These are phyloP conservation scores for Onthophagus sagittarius DNA, from an alignment of 2,888 invertebrate genomes.

Conservation along the genomic window DNA sequence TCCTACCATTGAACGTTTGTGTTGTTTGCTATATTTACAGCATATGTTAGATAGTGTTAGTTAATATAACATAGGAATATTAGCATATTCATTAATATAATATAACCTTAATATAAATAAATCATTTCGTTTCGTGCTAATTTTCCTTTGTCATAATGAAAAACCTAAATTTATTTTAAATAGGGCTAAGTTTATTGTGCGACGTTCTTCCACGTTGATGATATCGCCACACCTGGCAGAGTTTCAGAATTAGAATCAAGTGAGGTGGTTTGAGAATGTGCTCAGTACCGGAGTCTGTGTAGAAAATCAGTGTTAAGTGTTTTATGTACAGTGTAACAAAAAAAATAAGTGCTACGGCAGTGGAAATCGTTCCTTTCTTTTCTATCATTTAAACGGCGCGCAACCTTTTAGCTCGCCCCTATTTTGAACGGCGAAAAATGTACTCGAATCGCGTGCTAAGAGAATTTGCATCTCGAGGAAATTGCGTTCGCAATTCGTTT, in stretches of 20 bases:
- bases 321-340: constrained; percentile 41
- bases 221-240: constrained; percentile 33
- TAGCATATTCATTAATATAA: constrained; percentile 14
- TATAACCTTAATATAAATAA: too few species aligned
- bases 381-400: not conserved
- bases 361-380: not conserved
- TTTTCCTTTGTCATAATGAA: not conserved
- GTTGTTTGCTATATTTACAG: constrained; percentile 48
- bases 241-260: constrained; percentile 47
- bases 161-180: constrained; percentile 11
- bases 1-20: constrained; percentile 49
- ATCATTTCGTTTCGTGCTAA: not conserved
- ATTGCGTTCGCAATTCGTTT: not conserved
- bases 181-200: constrained; percentile 18
- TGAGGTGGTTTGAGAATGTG: constrained; percentile 51
- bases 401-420: not conserved
- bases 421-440: not conserved
- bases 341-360: constrained; percentile 23
- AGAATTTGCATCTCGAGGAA: not conserved
- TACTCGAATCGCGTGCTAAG: not conserved
- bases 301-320: constrained; percentile 47
- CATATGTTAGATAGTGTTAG: constrained; percentile 48
- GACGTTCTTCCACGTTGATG: constrained; percentile 33
- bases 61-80: constrained; percentile 31
- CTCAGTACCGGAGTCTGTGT: constrained; percentile 50